Percentiles rank a stretch among this genome's conserved stretches.
These are phyloP conservation scores for Pseudochirops cupreus DNA, from an alignment of 2,797 vertebrate species.

Conservation along the genomic window DNA sequence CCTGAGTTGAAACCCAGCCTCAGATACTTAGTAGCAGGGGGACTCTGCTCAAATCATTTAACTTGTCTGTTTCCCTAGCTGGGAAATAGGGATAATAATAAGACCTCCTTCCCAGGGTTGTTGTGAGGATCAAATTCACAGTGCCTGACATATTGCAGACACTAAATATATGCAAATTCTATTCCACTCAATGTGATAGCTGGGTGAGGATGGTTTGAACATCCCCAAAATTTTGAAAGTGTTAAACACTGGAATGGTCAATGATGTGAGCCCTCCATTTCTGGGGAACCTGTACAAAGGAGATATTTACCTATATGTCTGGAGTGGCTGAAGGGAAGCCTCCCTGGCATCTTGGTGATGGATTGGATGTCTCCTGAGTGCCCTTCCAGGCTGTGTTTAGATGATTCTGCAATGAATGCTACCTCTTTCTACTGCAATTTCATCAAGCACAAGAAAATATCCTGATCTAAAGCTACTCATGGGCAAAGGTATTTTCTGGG, in stretches of 20 bases:
- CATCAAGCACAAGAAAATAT: constrained; percentile 43
- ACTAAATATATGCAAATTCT: neutral
- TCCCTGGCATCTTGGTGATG: constrained; percentile 18
- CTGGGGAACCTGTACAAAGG: constrained; percentile 55
- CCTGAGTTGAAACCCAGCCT: neutral
- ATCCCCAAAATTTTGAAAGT: neutral
- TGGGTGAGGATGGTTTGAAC: neutral
- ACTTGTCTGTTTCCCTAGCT: neutral
- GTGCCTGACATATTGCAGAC: neutral
- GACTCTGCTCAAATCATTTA: neutral
- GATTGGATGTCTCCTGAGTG: constrained; percentile 29
- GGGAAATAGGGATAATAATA: neutral
- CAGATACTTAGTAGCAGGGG: neutral
- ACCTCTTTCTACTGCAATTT: constrained; percentile 47
- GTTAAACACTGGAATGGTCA: neutral
- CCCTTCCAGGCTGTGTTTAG: neutral
- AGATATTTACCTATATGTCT: constrained; percentile 27
- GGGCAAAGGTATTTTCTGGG: constrained; percentile 51
- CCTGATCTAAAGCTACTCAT: constrained; percentile 41
- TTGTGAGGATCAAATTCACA: too few species aligned
- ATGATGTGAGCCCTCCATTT: neutral
- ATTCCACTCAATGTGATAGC: neutral
- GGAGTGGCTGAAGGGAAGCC: constrained; percentile 23
- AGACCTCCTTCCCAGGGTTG: neutral
- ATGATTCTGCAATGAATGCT: constrained; percentile 9